These are phyloP conservation scores for Zaprionus bogoriensis DNA, from an alignment of 2,888 invertebrate genomes.

Conservation along the genomic window DNA sequence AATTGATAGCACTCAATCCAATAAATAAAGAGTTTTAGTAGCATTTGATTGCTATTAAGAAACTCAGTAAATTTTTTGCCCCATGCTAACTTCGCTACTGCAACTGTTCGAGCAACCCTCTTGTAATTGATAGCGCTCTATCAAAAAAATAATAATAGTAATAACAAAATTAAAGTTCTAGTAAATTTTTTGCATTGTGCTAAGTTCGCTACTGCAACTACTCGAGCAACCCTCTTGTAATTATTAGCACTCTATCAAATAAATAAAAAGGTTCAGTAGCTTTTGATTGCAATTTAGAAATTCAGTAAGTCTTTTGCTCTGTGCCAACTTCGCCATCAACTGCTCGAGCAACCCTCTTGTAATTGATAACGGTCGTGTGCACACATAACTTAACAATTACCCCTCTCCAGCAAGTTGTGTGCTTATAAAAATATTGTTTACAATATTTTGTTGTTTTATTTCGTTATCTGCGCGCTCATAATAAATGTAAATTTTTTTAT, in stretches of 20 bases:
- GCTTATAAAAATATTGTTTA: constrained; percentile 44
- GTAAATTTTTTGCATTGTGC: too few species aligned
- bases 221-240: too few species aligned
- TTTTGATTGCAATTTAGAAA: too few species aligned
- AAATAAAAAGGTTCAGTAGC: too few species aligned
- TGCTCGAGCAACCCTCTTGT: constrained; percentile 5
- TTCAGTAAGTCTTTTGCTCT: too few species aligned
- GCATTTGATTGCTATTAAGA: too few species aligned
- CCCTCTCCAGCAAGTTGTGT: constrained; percentile 4
- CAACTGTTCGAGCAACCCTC: constrained; percentile 4
- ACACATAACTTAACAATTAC: background rate
- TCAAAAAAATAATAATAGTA: too few species aligned
- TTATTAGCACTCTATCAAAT: too few species aligned
- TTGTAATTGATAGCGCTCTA: constrained; percentile 1
- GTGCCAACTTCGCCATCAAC: background rate
- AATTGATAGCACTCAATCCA: constrained; percentile 1
- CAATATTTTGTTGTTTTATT: constrained; percentile 7
- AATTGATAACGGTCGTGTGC: constrained; percentile 3
- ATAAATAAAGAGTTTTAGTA: too few species aligned
- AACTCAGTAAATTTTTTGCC: too few species aligned
- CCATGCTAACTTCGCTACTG: background rate
- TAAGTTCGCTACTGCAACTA: background rate
- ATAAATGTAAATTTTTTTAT: constrained; percentile 14
- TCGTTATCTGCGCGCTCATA: constrained; percentile 22
- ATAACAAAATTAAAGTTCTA: too few species aligned